Evolutionary conservation across 2,113 vertebrate species (phyloP).

Genomic region (Sinocyclocheilus anshuiensis): DNA sequence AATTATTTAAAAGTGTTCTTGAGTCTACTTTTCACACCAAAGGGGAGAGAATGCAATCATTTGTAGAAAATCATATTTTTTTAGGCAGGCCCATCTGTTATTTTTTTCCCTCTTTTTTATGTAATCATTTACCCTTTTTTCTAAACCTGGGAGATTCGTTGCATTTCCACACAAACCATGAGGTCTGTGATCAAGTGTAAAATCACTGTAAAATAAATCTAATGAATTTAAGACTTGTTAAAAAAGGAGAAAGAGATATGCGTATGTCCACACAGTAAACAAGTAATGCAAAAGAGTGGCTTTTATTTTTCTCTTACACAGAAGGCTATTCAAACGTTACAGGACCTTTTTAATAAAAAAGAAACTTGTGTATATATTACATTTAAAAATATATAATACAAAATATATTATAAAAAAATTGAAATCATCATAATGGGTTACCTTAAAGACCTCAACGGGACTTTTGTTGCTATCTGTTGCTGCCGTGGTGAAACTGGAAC

Average conservation of each 20-base stretch:
- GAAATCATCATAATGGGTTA: neutral
- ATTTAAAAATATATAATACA: neutral
- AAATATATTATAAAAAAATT: neutral
- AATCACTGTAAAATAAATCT: slow-evolving; percentile 56
- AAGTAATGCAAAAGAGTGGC: neutral
- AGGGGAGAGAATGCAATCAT: slow-evolving; percentile 97
- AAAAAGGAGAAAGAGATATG: slow-evolving; percentile 49
- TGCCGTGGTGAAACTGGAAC: slow-evolving; percentile 19
- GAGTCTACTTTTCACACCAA: slow-evolving; percentile 99
- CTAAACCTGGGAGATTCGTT: slow-evolving; percentile 82
- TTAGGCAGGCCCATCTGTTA: slow-evolving; percentile 94
- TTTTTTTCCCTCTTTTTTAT: slow-evolving; percentile 82
- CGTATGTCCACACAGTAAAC: neutral
- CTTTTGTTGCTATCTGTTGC: slow-evolving; percentile 33
- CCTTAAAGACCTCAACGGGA: neutral
- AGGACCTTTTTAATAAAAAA: neutral
- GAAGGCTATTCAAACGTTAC: neutral
- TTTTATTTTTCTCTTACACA: neutral
- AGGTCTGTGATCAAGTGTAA: slow-evolving; percentile 66
- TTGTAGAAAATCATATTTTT: slow-evolving; percentile 89
- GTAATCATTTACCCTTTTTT: slow-evolving; percentile 92
- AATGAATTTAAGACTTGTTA: slow-evolving; percentile 56
- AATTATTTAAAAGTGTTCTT: slow-evolving; percentile 99
- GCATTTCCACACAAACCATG: slow-evolving; percentile 63
- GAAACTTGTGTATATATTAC: neutral